Evolutionary conservation across 2,888 invertebrate species (phyloP), one percentile per base, ranked within the genome.

Genomic region (Biston stratarius): DNA sequence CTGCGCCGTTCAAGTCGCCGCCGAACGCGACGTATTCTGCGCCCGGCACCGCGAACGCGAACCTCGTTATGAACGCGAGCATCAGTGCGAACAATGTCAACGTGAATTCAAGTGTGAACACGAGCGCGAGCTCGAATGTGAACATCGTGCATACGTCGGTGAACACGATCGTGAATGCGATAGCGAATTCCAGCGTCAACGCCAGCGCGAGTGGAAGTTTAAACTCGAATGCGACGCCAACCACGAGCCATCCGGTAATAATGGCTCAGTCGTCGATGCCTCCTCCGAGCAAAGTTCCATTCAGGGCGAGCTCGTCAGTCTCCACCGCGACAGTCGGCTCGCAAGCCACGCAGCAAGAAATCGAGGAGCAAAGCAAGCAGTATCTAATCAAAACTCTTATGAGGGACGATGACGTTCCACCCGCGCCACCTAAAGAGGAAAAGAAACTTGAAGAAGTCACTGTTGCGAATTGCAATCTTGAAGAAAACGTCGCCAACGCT

Each of bases 361-460:
- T 95, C 55, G 94, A 95, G 68, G 96, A 96, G 68, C 96, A 96
- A 82, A 95, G 95, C 86, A 95, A 96, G 80, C 97, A 97, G 91
- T 97, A 97, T 94, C 95, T 98, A 52, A 97, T 98, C 77, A 98
- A 98, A 94, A 98, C 98, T 0, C 94, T 98, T 71, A 98, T 98
- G 73, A 97, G 98, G 48, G 96, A 97, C 83, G 94, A 98, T 81
- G 98, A 98, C 80, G 96, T 96, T 3, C 96, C 97, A 89, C 96
- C 96, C 5, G 96, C 97, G 89, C 96, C 96, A 38, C 78, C 95
- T 87, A 76, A 94, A 84, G 75, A 95, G 81, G 95, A 88, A 84
- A 95, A 95, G 60, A 95, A 95, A 76, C 91, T 90, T 5, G 94
- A 95, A 51, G 95, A 95, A 72, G 81, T 95, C 12, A 95, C 94